Percentiles rank a stretch among this genome's conserved stretches.
Conservation (phyloP, 2,888 invertebrate genomes). For the Acanthacorydalis orientalis region DNA sequence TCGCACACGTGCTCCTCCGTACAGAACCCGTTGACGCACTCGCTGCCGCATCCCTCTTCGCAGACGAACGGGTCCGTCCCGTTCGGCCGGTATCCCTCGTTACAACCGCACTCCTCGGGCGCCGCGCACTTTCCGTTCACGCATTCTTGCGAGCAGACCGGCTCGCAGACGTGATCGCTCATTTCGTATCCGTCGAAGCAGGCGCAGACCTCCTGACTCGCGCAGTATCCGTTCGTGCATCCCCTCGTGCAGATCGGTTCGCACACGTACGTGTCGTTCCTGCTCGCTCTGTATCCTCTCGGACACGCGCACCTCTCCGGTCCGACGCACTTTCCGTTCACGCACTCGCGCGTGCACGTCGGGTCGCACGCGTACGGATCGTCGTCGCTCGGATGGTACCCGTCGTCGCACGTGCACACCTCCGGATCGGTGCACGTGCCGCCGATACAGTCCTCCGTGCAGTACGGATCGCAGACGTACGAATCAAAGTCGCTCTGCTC, state of each 20-base stretch:
- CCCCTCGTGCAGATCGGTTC: constrained; percentile 15
- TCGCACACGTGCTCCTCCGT: constrained; percentile 20
- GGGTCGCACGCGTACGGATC: constrained; percentile 10
- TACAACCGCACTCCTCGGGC: constrained; percentile 12
- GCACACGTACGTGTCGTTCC: constrained; percentile 12
- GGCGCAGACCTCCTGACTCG: constrained; percentile 24
- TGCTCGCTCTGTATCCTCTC: not conserved
- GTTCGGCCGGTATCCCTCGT: constrained; percentile 16
- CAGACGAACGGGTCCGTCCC: constrained; percentile 5
- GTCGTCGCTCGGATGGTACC: constrained; percentile 15
- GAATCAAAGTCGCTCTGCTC: constrained; percentile 5
- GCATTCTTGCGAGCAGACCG: constrained; percentile 16
- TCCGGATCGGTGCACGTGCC: constrained; percentile 27
- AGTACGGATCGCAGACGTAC: constrained; percentile 24
- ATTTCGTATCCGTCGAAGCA: constrained; percentile 16
- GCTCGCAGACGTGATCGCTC: constrained; percentile 13
- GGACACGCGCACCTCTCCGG: constrained; percentile 9
- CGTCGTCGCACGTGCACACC: constrained; percentile 22
- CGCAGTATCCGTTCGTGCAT: constrained; percentile 32
- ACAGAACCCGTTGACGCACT: constrained; percentile 21
- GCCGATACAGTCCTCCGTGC: constrained; percentile 27
- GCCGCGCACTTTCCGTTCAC: constrained; percentile 24
- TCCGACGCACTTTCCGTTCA: constrained; percentile 16
- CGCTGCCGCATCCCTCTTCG: constrained; percentile 12
- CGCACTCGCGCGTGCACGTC: constrained; percentile 14